These are phyloP conservation scores for Hydropsyche tenuis DNA, from an alignment of 1,140 invertebrate species.

Conservation along the genomic window DNA sequence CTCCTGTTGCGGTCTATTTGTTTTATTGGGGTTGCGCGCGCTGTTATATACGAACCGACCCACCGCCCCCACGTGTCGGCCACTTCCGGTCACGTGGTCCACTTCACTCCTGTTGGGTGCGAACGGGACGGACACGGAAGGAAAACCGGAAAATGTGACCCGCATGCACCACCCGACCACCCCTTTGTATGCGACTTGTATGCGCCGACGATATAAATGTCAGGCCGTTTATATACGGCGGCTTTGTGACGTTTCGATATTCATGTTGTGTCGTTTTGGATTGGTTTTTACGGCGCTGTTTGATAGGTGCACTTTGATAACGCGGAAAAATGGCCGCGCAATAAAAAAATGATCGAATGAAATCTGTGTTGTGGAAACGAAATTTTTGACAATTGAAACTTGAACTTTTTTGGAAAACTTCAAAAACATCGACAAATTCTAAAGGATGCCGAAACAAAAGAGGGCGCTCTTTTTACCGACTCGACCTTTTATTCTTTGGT, in stretches of 20 bases:
- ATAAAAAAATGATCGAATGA: too few species aligned
- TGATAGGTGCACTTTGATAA: too few species aligned
- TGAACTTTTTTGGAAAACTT: too few species aligned
- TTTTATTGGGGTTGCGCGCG: slow-evolving; percentile 29
- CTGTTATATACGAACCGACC: not conserved
- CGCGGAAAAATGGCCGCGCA: too few species aligned
- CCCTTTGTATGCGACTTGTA: not conserved
- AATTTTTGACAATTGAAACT: too few species aligned
- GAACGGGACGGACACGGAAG: not conserved
- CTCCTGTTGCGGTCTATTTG: slow-evolving; percentile 35
- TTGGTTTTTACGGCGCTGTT: too few species aligned
- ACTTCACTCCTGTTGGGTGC: too few species aligned
- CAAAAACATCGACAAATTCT: slow-evolving; percentile 8
- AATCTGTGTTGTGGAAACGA: too few species aligned
- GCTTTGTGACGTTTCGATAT: too few species aligned
- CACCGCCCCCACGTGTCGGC: slow-evolving; percentile 42
- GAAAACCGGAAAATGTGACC: not conserved
- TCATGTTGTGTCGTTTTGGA: too few species aligned
- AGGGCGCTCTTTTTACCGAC: not conserved
- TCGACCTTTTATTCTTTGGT: not conserved
- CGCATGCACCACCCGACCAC: not conserved
- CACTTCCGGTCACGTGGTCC: slow-evolving; percentile 48
- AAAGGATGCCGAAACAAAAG: slow-evolving; percentile 6
- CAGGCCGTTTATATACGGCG: too few species aligned
- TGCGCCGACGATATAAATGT: not conserved